A percentile compares a stretch with the other conserved stretches of the same genome.
phyloP scores from a whole-genome alignment of 2,888 invertebrate species.

The Mimumesa dahlbomi region DNA sequence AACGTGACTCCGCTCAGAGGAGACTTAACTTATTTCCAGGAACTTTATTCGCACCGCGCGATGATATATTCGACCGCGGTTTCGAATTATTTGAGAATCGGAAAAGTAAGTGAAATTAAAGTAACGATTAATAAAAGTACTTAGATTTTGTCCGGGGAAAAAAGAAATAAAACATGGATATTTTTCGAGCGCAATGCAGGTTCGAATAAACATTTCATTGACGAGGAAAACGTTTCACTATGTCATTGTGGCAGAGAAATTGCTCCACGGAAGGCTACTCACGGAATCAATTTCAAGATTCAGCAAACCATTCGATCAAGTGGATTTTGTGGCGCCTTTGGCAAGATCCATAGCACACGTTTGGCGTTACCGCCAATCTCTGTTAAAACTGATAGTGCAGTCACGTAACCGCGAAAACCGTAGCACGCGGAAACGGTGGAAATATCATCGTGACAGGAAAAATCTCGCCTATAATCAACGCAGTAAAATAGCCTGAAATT shows the following conservation, averaged over 20 bases:
- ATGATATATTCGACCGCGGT: no score
- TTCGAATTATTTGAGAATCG: no score
- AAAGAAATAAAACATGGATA: background rate
- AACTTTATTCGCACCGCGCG: no score
- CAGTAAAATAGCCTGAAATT: background rate
- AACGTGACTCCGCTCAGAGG: background rate
- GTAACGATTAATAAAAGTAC: no score
- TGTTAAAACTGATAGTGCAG: constrained; percentile 23
- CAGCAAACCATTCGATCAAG: constrained; percentile 35
- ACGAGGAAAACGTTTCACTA: background rate
- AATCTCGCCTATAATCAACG: background rate
- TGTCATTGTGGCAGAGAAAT: constrained; percentile 26
- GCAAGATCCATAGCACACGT: constrained; percentile 16
- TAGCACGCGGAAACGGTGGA: background rate
- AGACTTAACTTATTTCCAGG: background rate
- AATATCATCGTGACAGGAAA: background rate
- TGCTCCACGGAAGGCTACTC: constrained; percentile 24
- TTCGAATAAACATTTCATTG: constrained; percentile 4
- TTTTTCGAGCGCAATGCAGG: background rate
- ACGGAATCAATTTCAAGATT: constrained; percentile 47
- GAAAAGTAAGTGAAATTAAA: no score
- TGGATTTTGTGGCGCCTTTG: constrained; percentile 30
- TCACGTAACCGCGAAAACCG: background rate
- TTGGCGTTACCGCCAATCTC: constrained; percentile 22
- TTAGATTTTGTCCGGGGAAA: no score